phyloP scores from a whole-genome alignment of 2,797 vertebrate species.

The Potorous gilbertii region DNA sequence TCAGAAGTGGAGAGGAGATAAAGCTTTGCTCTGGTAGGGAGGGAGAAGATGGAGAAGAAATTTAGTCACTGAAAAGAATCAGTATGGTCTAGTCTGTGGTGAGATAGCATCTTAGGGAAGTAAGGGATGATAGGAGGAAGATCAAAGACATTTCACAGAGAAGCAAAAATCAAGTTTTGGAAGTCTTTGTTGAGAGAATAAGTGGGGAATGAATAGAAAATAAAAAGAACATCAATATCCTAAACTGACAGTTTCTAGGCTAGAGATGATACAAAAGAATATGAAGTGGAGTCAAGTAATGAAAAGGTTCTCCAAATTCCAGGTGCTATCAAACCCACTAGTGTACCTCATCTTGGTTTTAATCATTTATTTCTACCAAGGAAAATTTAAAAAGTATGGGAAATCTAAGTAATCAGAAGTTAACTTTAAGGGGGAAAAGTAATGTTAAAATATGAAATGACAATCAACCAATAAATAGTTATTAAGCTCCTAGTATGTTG shows the following conservation, averaged over 20 bases:
- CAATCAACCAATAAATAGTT: not conserved
- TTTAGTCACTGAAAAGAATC: not conserved
- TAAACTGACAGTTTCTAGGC: conserved; percentile 3
- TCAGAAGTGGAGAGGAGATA: conserved; percentile 41
- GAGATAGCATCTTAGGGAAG: not conserved
- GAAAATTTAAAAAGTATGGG: conserved; percentile 8
- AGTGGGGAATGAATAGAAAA: not conserved
- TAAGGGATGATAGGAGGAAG: not conserved
- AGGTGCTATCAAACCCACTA: conserved; percentile 46
- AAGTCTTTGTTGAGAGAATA: not conserved
- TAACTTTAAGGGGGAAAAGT: conserved; percentile 47
- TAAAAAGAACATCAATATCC: not conserved
- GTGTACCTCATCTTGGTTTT: conserved; percentile 6
- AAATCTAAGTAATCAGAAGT: conserved; percentile 35
- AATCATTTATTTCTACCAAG: conserved; percentile 51
- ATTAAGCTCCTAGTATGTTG: not conserved
- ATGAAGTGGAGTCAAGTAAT: conserved; percentile 29
- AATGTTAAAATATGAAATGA: conserved; percentile 14
- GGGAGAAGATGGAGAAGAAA: conserved; percentile 30
- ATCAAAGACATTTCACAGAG: conserved; percentile 18
- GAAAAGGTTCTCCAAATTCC: conserved; percentile 1
- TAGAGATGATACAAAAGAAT: not conserved
- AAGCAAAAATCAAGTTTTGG: conserved; percentile 13
- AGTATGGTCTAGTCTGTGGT: not conserved
- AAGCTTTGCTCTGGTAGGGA: not conserved